Conservation (phyloP, 1,140 invertebrate genomes). For the Oedothorax gibbosus region DNA sequence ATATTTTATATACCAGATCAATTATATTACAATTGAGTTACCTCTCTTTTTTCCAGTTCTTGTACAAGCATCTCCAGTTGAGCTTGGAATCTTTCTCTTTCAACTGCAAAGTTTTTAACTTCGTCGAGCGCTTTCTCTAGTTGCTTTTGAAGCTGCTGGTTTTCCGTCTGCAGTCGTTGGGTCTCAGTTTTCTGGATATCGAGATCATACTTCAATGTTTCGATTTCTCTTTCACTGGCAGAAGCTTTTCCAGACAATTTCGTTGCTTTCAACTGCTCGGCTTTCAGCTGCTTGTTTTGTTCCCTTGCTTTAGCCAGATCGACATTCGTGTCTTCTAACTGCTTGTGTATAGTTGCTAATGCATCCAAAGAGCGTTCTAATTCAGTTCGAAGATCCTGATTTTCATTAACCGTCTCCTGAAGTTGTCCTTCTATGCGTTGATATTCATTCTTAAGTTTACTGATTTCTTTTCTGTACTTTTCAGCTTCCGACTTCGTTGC, state of each 20-base stretch:
- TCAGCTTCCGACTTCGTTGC: slow-evolving; percentile 27
- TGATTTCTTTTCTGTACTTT: slow-evolving; percentile 57
- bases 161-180: slow-evolving; percentile 52
- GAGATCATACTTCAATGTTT: slow-evolving; percentile 81
- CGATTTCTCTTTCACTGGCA: slow-evolving; percentile 77
- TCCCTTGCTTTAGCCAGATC: slow-evolving; percentile 51
- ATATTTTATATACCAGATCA: background rate
- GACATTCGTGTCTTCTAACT: slow-evolving; percentile 63
- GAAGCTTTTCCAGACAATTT: slow-evolving; percentile 65
- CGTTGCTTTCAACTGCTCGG: slow-evolving; percentile 51
- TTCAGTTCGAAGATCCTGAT: slow-evolving; percentile 65
- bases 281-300: slow-evolving; percentile 62
- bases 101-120: slow-evolving; percentile 80
- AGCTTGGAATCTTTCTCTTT: slow-evolving; percentile 87
- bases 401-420: slow-evolving; percentile 70
- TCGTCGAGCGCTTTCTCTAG: slow-evolving; percentile 82
- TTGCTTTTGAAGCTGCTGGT: slow-evolving; percentile 77
- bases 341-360: slow-evolving; percentile 62
- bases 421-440: slow-evolving; percentile 80
- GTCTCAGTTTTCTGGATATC: slow-evolving; percentile 69
- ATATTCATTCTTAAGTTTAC: slow-evolving; percentile 76
- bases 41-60: slow-evolving; percentile 93
- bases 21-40: slow-evolving; percentile 67
- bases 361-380: slow-evolving; percentile 64
- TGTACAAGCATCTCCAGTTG: slow-evolving; percentile 92